Base-by-base conservation (phyloP, 2,113 vertebrate species). In the Naja naja region DNA sequence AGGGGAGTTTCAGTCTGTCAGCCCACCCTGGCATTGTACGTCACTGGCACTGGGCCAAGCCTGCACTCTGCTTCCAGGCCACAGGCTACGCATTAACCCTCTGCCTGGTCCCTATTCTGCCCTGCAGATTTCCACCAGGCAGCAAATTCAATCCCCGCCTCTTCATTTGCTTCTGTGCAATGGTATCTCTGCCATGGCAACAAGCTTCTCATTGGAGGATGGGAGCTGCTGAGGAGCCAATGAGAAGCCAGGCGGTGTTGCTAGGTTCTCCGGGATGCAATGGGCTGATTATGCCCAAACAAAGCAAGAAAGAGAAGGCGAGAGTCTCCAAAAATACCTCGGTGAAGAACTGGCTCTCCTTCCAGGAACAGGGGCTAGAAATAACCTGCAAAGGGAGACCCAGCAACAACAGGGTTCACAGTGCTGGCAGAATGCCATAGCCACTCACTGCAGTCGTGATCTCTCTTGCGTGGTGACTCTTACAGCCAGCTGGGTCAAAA, bases 211-310 rank as follows among this genome's bases (percentile, higher is more conserved):
- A 98, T 98, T 98, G 98, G 98, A 98, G 97, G 96, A 96, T 94
- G 93, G 94, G 97, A 97, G 98, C 97, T 98, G 96, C 98, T 95
- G 4, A 96, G 97, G 97, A 97, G 97, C 96, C 97, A 97, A 97
- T 98, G 98, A 97, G 98, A 86, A 98, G 97, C 97, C 98, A 98
- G 98, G 98, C 98, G 97, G 98, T 98, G 98, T 98, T 98, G 98
- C 98, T 98, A 98, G 98, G 98, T 98, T 98, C 98, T 95, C 98
- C 98, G 98, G 98, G 98, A 98, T 98, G 98, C 98, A 98, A 98
- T 97, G 90, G 98, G 97, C 98, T 98, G 98, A 98, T 98, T 98
- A 98, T 96, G 97, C 95, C 95, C 95, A 98, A 97, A 97, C 97
- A 97, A 98, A 98, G 98, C 93, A 92, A 94, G 94, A 96, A 96